These are phyloP conservation scores for Mesoligia furuncula DNA, from an alignment of 2,888 invertebrate species.

Conservation along the genomic window DNA sequence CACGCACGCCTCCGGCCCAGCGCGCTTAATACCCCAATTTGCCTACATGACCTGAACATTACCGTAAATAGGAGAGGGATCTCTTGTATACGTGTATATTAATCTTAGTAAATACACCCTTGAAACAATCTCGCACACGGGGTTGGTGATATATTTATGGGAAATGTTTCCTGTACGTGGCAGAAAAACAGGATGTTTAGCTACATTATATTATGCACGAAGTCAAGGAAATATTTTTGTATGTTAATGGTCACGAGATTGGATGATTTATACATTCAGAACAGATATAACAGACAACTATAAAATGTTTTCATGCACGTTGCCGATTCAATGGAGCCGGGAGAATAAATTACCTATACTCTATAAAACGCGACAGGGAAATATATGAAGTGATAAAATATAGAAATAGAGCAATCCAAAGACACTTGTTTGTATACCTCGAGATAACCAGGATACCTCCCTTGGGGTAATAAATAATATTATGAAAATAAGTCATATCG, in stretches of 20 bases:
- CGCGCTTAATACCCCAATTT: conserved; percentile 66
- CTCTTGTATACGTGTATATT: conserved; percentile 63
- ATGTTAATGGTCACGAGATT: conserved; percentile 22
- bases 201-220: conserved; percentile 18
- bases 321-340: conserved; percentile 40
- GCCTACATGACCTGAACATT: conserved; percentile 65
- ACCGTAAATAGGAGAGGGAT: conserved; percentile 73
- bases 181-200: conserved; percentile 50
- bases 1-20: conserved; percentile 52
- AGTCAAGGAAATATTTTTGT: conserved; percentile 32
- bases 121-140: conserved; percentile 48
- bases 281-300: conserved; percentile 35
- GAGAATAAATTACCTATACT: conserved; percentile 52
- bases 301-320: conserved; percentile 45
- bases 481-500: conserved; percentile 77
- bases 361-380: conserved; percentile 55
- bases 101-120: conserved; percentile 56
- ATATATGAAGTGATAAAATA: conserved; percentile 66
- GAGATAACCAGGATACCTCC: conserved; percentile 60
- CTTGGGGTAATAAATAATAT: conserved; percentile 73
- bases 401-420: conserved; percentile 60
- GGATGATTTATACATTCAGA: conserved; percentile 25
- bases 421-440: conserved; percentile 55
- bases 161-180: conserved; percentile 50
- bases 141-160: conserved; percentile 42